These are phyloP conservation scores for Drosophila robusta DNA, from an alignment of 2,888 invertebrate species.

Conservation along the genomic window DNA sequence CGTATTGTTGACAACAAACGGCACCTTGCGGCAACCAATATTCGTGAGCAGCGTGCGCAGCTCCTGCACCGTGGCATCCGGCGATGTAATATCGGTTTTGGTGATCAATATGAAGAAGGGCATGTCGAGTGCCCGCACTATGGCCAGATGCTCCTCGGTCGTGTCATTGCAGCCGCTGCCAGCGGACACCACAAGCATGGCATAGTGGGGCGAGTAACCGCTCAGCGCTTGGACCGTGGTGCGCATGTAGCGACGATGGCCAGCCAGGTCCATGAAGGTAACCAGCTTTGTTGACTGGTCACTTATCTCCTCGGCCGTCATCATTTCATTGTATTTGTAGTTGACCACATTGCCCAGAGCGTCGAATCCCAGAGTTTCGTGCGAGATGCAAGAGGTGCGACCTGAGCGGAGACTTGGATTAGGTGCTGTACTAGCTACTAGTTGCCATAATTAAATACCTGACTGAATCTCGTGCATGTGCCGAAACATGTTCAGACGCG, in stretches of 20 bases:
- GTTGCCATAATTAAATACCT: slow-evolving; percentile 26
- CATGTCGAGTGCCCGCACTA: slow-evolving; percentile 92
- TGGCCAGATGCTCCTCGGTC: slow-evolving; percentile 95
- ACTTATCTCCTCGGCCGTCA: slow-evolving; percentile 97
- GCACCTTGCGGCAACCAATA: slow-evolving; percentile 88
- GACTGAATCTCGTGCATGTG: slow-evolving; percentile 97
- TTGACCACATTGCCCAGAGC: slow-evolving; percentile 93
- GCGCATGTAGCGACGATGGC: slow-evolving; percentile 97
- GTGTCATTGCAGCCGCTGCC: slow-evolving; percentile 92
- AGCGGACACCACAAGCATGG: slow-evolving; percentile 93
- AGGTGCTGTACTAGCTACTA: neutral
- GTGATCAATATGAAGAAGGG: slow-evolving; percentile 97
- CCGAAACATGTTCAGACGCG: slow-evolving; percentile 97
- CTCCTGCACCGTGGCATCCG: slow-evolving; percentile 86
- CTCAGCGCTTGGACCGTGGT: slow-evolving; percentile 98
- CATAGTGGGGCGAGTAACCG: slow-evolving; percentile 96
- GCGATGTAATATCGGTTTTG: slow-evolving; percentile 94
- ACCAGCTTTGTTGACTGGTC: slow-evolving; percentile 96
- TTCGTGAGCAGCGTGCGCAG: slow-evolving; percentile 88
- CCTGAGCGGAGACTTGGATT: slow-evolving; percentile 85
- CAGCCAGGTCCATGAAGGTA: slow-evolving; percentile 97
- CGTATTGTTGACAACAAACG: slow-evolving; percentile 88
- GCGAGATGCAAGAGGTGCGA: slow-evolving; percentile 97
- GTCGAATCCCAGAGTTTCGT: slow-evolving; percentile 98
- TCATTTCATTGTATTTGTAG: slow-evolving; percentile 94